phyloP scores from a whole-genome alignment of 2,113 vertebrate genomes.

The Lichenostomus cassidix region DNA sequence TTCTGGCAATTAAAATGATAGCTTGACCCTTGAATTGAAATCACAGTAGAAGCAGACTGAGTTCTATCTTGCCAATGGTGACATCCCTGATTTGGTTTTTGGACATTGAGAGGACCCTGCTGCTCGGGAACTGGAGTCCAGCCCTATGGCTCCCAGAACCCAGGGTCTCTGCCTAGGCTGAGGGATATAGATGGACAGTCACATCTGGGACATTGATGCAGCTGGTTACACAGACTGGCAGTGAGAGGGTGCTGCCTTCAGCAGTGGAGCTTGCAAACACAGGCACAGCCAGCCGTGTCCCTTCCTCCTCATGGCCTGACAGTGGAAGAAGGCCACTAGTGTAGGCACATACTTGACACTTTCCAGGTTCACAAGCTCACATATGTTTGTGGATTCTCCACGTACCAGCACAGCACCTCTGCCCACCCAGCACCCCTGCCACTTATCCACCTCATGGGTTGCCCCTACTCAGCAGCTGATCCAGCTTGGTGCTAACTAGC shows the following conservation, averaged over 20 bases:
- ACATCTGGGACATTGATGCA: rapidly evolving
- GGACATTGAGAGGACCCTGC: neutral
- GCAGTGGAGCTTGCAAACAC: rapidly evolving
- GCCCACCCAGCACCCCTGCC: neutral
- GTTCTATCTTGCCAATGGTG: neutral
- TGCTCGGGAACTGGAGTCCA: neutral
- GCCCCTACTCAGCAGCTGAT: neutral
- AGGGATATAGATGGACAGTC: neutral
- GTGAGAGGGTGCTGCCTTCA: neutral
- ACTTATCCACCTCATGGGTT: rapidly evolving
- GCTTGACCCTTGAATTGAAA: neutral
- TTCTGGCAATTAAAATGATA: neutral
- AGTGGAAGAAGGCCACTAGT: neutral
- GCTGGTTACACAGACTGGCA: neutral
- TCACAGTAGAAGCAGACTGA: neutral
- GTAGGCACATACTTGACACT: rapidly evolving
- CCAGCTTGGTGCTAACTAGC: neutral
- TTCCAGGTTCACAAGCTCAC: neutral
- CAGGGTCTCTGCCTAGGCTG: neutral
- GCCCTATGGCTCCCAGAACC: rapidly evolving
- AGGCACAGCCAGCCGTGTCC: rapidly evolving
- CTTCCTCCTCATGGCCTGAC: neutral
- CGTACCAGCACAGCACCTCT: neutral
- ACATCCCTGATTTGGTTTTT: neutral
- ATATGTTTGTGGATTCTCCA: rapidly evolving